Evolutionary conservation across 2,797 vertebrate genomes (phyloP).

Genomic region (Sebastes umbrosus): DNA sequence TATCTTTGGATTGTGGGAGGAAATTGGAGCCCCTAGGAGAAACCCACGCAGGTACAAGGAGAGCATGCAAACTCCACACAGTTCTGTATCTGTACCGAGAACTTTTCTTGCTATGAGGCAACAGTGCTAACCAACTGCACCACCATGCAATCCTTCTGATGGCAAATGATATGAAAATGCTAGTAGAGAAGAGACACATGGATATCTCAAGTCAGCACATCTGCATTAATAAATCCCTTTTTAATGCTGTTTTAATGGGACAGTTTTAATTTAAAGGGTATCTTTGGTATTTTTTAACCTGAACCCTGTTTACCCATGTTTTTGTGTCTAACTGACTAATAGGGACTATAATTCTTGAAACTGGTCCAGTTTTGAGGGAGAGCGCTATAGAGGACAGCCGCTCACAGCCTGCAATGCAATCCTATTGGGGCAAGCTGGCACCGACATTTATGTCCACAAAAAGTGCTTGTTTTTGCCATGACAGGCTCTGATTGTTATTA

Average conservation of each 20-base stretch:
- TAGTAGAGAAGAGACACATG: background rate
- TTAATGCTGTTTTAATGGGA: background rate
- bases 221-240: background rate
- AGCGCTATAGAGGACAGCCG: no score
- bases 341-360: no score
- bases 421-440: no score
- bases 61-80: background rate
- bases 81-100: background rate
- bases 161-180: background rate
- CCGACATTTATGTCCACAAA: no score
- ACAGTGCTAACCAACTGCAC: background rate
- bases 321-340: no score
- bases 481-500: no score
- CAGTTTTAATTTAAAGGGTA: background rate
- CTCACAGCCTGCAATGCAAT: no score
- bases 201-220: background rate
- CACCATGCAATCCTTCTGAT: background rate
- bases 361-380: no score
- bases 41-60: background rate
- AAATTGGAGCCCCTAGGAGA: background rate
- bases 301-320: no score
- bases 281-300: no score
- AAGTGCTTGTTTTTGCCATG: no score
- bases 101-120: background rate
- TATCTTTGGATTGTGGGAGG: background rate